Conservation (phyloP, 2,888 invertebrate genomes). For the Cryptosula pallasiana region DNA sequence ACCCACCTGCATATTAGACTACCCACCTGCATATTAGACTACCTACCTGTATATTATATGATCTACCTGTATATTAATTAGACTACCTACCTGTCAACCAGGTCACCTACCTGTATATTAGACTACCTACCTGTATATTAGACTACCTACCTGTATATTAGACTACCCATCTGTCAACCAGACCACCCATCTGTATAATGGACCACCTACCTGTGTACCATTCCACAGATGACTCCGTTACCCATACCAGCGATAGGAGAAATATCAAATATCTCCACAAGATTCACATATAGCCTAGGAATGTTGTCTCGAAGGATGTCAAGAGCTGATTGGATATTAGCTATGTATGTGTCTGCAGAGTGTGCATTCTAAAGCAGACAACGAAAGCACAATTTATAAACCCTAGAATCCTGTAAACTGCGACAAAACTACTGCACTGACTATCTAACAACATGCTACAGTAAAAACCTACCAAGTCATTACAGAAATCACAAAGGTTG, state of each 20-base stretch:
- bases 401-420: neutral
- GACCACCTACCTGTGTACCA: constrained; percentile 30
- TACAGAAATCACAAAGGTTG: constrained; percentile 33
- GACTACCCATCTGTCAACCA: neutral
- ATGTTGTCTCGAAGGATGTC: constrained; percentile 30
- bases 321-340: constrained; percentile 29
- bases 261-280: constrained; percentile 30
- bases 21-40: neutral
- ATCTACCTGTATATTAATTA: neutral
- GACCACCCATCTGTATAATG: too few species aligned
- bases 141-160: neutral
- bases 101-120: neutral
- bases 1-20: neutral
- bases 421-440: neutral
- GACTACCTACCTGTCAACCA: neutral
- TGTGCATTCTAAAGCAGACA: constrained; percentile 12
- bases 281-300: constrained; percentile 31
- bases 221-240: constrained; percentile 28
- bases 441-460: neutral
- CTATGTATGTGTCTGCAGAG: constrained; percentile 17
- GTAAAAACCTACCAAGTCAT: constrained; percentile 27
- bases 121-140: neutral
- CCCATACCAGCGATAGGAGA: constrained; percentile 29
- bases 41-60: neutral
- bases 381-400: neutral